A percentile compares a stretch with the other conserved stretches of the same genome.
Conservation (phyloP, 2,113 vertebrate genomes). For the Myotis yumanensis region DNA sequence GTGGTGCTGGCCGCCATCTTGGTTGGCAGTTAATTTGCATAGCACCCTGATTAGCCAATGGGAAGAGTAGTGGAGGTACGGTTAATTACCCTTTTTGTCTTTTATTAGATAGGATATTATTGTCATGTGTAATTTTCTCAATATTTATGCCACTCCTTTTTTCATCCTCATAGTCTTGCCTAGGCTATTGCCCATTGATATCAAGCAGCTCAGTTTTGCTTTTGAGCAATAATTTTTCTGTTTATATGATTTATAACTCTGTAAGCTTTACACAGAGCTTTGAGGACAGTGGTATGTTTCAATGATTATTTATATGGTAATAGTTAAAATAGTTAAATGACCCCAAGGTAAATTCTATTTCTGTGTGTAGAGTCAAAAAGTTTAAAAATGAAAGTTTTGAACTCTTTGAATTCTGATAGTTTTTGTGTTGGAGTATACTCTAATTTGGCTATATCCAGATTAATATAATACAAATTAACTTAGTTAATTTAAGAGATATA, state of each 20-base stretch:
- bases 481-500: not conserved
- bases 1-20: too few relatives aligned
- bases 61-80: too few relatives aligned
- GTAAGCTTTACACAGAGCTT: not conserved
- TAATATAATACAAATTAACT: slow-evolving; percentile 10
- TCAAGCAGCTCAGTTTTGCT: not conserved
- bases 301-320: not conserved
- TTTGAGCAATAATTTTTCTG: slow-evolving; percentile 13
- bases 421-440: slow-evolving; percentile 13
- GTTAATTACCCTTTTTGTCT: too few relatives aligned
- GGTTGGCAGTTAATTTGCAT: too few relatives aligned
- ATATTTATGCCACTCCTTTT: not conserved
- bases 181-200: not conserved
- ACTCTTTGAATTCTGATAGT: not conserved
- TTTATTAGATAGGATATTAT: not conserved
- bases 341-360: not conserved
- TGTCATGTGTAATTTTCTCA: not conserved
- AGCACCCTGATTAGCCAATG: too few relatives aligned
- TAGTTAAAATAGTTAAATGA: not conserved
- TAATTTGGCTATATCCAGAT: slow-evolving; percentile 13
- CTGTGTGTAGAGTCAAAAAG: not conserved
- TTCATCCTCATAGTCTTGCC: not conserved
- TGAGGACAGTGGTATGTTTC: not conserved
- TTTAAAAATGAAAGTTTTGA: slow-evolving; percentile 45
- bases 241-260: not conserved